Evolutionary conservation across 2,113 vertebrate genomes (phyloP).

Genomic region (Cacatua alba): DNA sequence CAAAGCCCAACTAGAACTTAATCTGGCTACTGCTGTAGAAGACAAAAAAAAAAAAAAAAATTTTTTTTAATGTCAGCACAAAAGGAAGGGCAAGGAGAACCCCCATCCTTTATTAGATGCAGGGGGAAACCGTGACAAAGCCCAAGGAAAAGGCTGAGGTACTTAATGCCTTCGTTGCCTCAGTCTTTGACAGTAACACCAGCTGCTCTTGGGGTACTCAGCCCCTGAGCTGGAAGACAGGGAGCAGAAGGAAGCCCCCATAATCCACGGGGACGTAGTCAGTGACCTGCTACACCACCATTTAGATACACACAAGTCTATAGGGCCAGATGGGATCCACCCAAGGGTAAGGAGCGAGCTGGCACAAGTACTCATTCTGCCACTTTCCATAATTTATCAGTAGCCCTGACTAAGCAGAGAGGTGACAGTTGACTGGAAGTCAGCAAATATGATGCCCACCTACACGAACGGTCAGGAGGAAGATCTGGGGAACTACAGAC

Average conservation of each 20-base stretch:
- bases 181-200: neutral
- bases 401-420: neutral
- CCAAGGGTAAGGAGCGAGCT: neutral
- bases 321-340: neutral
- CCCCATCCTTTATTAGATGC: too few relatives aligned
- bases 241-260: neutral
- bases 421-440: neutral
- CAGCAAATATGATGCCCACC: neutral
- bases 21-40: too few relatives aligned
- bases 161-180: neutral
- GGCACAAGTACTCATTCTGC: neutral
- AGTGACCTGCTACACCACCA: neutral
- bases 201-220: neutral
- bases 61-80: too few relatives aligned
- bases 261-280: neutral
- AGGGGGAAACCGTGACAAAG: neutral
- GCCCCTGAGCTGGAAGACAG: neutral
- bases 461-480: neutral
- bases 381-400: neutral
- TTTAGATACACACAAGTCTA: rapidly evolving
- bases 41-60: too few relatives aligned
- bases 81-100: too few relatives aligned
- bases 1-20: too few relatives aligned
- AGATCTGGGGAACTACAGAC: neutral
- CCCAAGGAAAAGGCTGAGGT: neutral